Evolutionary conservation across 2,113 vertebrate genomes (phyloP), one percentile per base, ranked within the genome.

Genomic region (Pelecanus crispus): DNA sequence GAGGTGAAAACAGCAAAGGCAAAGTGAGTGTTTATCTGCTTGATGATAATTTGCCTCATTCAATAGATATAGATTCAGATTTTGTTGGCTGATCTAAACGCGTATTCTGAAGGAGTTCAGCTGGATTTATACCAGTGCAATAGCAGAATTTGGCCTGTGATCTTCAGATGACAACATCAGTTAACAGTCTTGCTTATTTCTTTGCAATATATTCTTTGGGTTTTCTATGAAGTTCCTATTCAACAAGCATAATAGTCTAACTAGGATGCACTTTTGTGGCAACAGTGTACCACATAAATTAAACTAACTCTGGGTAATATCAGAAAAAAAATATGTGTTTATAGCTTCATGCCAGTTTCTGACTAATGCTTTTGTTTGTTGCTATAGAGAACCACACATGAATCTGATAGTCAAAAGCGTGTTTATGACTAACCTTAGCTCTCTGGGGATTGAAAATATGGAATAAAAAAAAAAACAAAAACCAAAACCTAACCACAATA

Each of bases 281-380:
- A 96, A 92, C 78, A 87, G 62, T 19, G 66, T 88, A 77, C 95
- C 95, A 97, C 91, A 96, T 92, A 97, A 97, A 97, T 96, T 95
- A 95, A 83, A 73, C 58, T 96, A 95, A 97, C 91, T 96, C 97
- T 97, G 97, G 95, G 97, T 85, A 97, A 88, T 93, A 95, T 97
- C 97, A 97, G 56, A 11, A 93, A 95, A 95, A 94, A 95, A 96
- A 90, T 8, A 95, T 52, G 88, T 97, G 97, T 97, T 98, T 97
- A 97, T 95, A 97, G 83, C 86, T 91, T 86, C 74, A 87, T 96
- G 95, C 97, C 97, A 98, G 95, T 91, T 96, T 95, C 95, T 98
- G 97, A 98, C 95, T 98, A 97, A 97, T 96, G 94, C 95, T 97
- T 97, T 97, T 97, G 96, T 97, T 98, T 98, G 97, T 97, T 98